Evolutionary conservation across 2,888 invertebrate species (phyloP).

Genomic region (Hirtodrosophila histrioides): DNA sequence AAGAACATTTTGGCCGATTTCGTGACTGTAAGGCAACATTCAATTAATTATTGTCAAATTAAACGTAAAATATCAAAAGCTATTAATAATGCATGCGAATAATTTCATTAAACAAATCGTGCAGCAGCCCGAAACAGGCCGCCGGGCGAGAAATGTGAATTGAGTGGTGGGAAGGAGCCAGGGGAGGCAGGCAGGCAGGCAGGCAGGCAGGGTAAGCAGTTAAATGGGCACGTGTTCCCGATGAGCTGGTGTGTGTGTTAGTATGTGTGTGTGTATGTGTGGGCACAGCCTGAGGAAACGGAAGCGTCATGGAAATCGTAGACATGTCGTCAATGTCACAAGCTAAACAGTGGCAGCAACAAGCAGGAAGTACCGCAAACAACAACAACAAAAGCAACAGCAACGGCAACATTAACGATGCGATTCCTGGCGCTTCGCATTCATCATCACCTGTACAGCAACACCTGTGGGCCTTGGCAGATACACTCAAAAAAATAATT

Average conservation of each 20-base stretch:
- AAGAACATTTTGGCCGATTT: constrained; percentile 16
- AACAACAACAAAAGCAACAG: constrained; percentile 9
- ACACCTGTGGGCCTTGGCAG: constrained; percentile 42
- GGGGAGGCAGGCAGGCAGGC: too few species aligned
- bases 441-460: constrained; percentile 53
- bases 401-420: constrained; percentile 25
- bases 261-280: constrained; percentile 11
- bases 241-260: neutral
- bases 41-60: constrained; percentile 73
- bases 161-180: too few species aligned
- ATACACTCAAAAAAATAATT: too few species aligned
- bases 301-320: constrained; percentile 64
- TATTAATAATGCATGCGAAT: constrained; percentile 46
- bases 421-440: constrained; percentile 31
- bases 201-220: constrained; percentile 10
- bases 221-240: constrained; percentile 45
- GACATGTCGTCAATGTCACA: constrained; percentile 71
- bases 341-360: constrained; percentile 46
- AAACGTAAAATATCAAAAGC: constrained; percentile 69
- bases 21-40: constrained; percentile 38
- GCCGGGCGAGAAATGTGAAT: too few species aligned
- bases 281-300: constrained; percentile 43
- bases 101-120: constrained; percentile 55
- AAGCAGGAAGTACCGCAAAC: constrained; percentile 26
- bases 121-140: constrained; percentile 13